Evolutionary conservation across 2,888 invertebrate species (phyloP).

Genomic region (Coremacera marginata): DNA sequence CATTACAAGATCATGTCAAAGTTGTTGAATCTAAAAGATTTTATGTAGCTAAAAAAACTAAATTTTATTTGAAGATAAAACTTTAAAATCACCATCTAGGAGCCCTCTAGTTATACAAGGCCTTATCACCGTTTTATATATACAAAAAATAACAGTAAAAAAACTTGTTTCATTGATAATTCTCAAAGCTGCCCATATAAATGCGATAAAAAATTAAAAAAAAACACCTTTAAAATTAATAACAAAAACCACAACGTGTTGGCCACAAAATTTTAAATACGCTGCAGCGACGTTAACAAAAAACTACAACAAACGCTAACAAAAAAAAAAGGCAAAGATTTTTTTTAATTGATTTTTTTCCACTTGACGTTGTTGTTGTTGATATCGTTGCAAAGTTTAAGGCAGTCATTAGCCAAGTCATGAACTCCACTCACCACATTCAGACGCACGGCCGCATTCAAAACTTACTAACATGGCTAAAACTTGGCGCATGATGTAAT

Average conservation of each 20-base stretch:
- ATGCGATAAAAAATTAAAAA: not conserved
- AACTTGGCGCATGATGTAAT: conserved; percentile 15
- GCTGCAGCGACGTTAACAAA: not conserved
- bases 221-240: not conserved
- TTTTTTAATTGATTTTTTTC: not conserved
- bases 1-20: too few species aligned
- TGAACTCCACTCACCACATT: conserved; percentile 38
- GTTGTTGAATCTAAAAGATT: too few species aligned
- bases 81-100: too few species aligned
- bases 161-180: not conserved
- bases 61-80: too few species aligned
- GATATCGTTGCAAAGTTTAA: conserved; percentile 41
- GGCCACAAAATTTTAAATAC: not conserved
- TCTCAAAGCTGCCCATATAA: not conserved
- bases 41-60: too few species aligned
- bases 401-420: conserved; percentile 42
- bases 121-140: too few species aligned
- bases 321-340: not conserved
- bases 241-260: not conserved
- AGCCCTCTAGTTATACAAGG: too few species aligned
- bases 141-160: too few species aligned
- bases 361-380: conserved; percentile 9
- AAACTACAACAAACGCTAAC: not conserved
- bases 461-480: not conserved
- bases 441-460: not conserved